Evolutionary conservation across 64 coral and sea anemone genomes (phyloP).

Genomic region (Pachyseris speciosa): DNA sequence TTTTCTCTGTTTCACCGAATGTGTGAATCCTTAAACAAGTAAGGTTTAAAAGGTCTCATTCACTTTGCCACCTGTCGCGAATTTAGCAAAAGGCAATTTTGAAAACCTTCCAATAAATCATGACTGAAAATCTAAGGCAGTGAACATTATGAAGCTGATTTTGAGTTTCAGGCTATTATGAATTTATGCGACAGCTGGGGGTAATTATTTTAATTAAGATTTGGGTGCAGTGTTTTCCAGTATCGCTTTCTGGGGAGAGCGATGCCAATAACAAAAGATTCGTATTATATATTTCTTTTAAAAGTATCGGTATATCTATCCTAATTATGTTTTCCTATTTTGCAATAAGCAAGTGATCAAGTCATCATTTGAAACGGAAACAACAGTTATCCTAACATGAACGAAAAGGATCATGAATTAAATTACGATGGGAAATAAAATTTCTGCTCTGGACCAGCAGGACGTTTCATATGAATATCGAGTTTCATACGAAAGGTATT

Average conservation of each 20-base stretch:
- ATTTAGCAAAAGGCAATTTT: not conserved
- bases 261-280: too few species aligned
- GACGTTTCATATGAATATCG: not conserved
- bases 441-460: conserved; percentile 15
- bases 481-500: not conserved
- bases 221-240: not conserved
- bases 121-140: not conserved
- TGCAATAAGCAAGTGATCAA: too few species aligned
- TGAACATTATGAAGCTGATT: not conserved
- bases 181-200: too few species aligned
- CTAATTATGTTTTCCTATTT: too few species aligned
- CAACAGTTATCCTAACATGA: too few species aligned
- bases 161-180: not conserved
- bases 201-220: too few species aligned
- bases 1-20: not conserved
- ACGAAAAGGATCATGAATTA: not conserved
- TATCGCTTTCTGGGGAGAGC: too few species aligned
- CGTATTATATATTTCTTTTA: too few species aligned
- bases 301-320: too few species aligned
- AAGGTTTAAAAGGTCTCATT: not conserved
- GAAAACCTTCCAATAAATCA: conserved; percentile 14
- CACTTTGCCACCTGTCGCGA: not conserved
- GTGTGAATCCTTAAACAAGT: not conserved
- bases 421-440: not conserved
- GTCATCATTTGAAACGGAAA: too few species aligned